phyloP scores from a whole-genome alignment of 2,888 invertebrate genomes.

The Luperina testacea region DNA sequence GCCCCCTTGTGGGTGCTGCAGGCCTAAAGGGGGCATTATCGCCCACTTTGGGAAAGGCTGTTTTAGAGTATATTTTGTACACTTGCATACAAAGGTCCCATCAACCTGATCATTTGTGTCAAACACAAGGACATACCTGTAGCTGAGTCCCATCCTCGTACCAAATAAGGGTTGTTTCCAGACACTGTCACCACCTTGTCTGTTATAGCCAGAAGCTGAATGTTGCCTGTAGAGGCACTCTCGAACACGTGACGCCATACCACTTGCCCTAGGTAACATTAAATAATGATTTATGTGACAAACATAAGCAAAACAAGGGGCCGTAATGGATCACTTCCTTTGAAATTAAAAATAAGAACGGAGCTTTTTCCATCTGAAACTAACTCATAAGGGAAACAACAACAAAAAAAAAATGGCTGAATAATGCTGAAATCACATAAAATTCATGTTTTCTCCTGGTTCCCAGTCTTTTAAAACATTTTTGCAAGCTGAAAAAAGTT shows the following conservation, averaged over 20 bases:
- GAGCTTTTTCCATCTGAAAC: background rate
- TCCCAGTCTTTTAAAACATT: background rate
- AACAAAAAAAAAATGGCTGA: background rate
- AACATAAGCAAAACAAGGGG: background rate
- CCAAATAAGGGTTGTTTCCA: slow-evolving; percentile 93
- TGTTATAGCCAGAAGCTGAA: slow-evolving; percentile 92
- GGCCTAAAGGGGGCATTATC: too few species aligned
- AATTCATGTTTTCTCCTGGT: background rate
- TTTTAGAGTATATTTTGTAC: background rate
- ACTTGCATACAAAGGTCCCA: background rate
- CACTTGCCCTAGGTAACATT: slow-evolving; percentile 91
- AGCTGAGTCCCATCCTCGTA: slow-evolving; percentile 94
- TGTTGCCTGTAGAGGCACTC: slow-evolving; percentile 90
- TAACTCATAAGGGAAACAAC: background rate
- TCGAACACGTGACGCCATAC: slow-evolving; percentile 96
- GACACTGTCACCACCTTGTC: slow-evolving; percentile 93
- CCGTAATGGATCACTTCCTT: background rate
- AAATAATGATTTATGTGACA: background rate
- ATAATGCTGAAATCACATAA: background rate
- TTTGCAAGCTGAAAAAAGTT: background rate
- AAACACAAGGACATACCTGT: slow-evolving; percentile 86
- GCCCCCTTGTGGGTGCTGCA: too few species aligned
- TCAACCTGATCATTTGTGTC: background rate
- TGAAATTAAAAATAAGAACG: background rate
- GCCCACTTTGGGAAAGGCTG: too few species aligned